Base-by-base conservation (phyloP, 2,113 vertebrate genomes). In the Phylloscopus whistleri region DNA sequence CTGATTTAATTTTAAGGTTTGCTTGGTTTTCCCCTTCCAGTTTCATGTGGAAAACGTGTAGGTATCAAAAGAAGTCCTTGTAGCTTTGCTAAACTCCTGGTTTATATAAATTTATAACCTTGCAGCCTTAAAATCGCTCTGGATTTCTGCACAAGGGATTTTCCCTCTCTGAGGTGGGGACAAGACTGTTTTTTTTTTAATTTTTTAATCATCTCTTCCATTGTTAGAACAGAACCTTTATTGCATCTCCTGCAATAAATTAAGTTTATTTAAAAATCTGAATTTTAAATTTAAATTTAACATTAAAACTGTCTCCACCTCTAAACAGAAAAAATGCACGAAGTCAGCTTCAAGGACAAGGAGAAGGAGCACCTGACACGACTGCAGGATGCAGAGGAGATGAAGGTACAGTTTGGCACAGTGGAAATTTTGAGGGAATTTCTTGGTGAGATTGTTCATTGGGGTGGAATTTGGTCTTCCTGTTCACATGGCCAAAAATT, bases 261-360 rank as follows among this genome's bases (percentile, higher is more conserved):
- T 2, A 48, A 8, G 13, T 30, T 41, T 6, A 10, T 16, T n/a
- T 8, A 3, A 28, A 68, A 33, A 39, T 4, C 1, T 4, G 16
- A 22, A 15, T 8, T 64, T 27, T 11, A 37, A 18, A 37, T n/a
- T n/a, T n/a, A n/a, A n/a, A n/a, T 18, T 15, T 13, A 5, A 58
- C 27, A 24, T 48, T 4, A 19, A 39, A 64, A 20, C 51, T 9
- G 1, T 75, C 22, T 89, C 67, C 70, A 82, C 89, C 41, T 92
- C 39, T 16, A 9, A 59, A 97, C 98, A 99, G 99, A 98, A 95
- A 99, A 98, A 97, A 99, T 98, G 98, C 98, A 99, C 0, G 98
- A 99, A 97, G 97, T 99, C 89, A 98, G 98, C 73, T 98, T 98
- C 95, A 97, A 98, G 94, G 98, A 99, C 82, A 99, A 99, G 94